These are phyloP conservation scores for Ctenosaura bakeri DNA, from an alignment of 2,797 vertebrate species.

Conservation along the genomic window DNA sequence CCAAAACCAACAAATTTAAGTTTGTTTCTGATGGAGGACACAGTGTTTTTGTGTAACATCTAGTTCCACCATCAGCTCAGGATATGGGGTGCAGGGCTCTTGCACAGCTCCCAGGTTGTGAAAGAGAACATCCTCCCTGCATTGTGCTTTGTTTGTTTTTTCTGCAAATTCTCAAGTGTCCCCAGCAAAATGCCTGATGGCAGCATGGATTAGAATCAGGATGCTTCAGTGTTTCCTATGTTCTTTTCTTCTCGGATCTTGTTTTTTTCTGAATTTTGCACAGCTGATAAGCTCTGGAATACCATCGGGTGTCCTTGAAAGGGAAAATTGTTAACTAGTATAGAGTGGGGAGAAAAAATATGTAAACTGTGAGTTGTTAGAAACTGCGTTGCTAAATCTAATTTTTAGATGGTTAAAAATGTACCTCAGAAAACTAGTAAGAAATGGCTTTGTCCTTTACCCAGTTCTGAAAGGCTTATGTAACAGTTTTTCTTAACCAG, in stretches of 20 bases:
- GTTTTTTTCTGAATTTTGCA: slow-evolving; percentile 81
- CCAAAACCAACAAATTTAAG: too few relatives aligned
- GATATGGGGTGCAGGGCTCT: neutral
- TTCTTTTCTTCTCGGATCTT: slow-evolving; percentile 46
- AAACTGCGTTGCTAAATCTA: slow-evolving; percentile 54
- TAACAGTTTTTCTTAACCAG: slow-evolving; percentile 81
- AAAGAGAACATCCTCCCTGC: slow-evolving; percentile 22
- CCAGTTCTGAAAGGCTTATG: slow-evolving; percentile 60
- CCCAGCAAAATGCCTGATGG: slow-evolving; percentile 12
- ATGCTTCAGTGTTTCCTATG: slow-evolving; percentile 54
- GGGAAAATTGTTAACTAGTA: slow-evolving; percentile 78
- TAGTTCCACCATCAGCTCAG: neutral
- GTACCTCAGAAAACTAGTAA: slow-evolving; percentile 81
- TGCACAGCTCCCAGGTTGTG: neutral
- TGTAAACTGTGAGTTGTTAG: slow-evolving; percentile 81
- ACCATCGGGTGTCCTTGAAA: slow-evolving; percentile 79
- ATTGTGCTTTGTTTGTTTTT: slow-evolving; percentile 51
- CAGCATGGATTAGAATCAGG: slow-evolving; percentile 44
- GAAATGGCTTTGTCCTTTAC: slow-evolving; percentile 69
- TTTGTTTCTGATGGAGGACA: neutral
- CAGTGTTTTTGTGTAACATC: neutral
- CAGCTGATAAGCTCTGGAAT: slow-evolving; percentile 83
- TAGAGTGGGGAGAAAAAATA: slow-evolving; percentile 59
- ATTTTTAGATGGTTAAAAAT: slow-evolving; percentile 73
- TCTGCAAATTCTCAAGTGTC: neutral